Conservation (phyloP, 2,888 invertebrate species). For the Sinhomidia bicolor region DNA sequence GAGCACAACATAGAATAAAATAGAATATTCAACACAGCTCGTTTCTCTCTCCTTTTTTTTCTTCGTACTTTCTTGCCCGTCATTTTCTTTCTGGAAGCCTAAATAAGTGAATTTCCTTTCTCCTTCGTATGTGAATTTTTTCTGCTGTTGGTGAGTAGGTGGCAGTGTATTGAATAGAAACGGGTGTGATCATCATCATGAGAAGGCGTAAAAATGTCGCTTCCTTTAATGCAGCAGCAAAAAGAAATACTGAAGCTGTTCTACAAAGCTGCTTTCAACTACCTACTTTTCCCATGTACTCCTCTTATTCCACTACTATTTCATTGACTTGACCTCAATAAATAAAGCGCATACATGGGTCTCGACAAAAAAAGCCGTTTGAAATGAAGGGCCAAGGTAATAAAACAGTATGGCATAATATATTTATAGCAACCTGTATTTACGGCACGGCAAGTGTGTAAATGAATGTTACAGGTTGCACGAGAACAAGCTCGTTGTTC, state of each 20-base stretch:
- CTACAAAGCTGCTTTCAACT: neutral
- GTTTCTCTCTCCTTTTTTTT: neutral
- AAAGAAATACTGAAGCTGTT: neutral
- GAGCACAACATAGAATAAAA: neutral
- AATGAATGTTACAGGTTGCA: no score
- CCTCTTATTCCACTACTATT: neutral
- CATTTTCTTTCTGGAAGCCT: conserved; percentile 18
- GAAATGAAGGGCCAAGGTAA: no score
- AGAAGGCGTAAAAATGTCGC: conserved; percentile 54
- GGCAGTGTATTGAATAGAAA: neutral
- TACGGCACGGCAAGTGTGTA: no score
- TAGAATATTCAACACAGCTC: neutral
- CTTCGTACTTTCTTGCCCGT: neutral
- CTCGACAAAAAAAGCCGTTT: no score
- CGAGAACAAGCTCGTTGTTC: no score
- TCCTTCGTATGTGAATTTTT: neutral
- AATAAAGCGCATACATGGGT: neutral
- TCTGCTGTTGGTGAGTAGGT: conserved; percentile 10
- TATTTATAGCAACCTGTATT: neutral
- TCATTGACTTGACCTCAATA: conserved; percentile 48
- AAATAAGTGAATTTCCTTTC: conserved; percentile 44
- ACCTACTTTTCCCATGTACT: neutral
- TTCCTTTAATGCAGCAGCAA: conserved; percentile 1
- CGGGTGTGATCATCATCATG: neutral
- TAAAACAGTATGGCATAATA: neutral